Evolutionary conservation across 2,797 vertebrate genomes (phyloP).

Genomic region (Poecilia wingei): DNA sequence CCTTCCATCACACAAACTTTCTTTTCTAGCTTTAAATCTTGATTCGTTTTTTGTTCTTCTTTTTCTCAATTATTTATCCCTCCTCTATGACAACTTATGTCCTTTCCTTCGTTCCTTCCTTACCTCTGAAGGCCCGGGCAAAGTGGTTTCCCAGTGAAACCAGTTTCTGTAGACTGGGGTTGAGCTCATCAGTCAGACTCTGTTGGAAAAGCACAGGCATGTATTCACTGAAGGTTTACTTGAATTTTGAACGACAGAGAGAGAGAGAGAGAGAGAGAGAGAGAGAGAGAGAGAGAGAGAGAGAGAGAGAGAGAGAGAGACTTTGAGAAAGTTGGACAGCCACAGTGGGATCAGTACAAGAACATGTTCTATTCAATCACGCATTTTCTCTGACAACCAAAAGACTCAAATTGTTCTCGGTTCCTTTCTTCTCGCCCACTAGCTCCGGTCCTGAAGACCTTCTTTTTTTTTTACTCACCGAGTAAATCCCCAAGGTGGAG

Average conservation of each 20-base stretch:
- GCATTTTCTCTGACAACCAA: constrained; percentile 5
- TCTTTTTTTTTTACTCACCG: constrained; percentile 63
- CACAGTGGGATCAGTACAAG: constrained; percentile 27
- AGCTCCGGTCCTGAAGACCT: not conserved
- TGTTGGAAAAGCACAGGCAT: constrained; percentile 59
- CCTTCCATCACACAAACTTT: not conserved
- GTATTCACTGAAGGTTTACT: constrained; percentile 7
- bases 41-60: not conserved
- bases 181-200: constrained; percentile 93
- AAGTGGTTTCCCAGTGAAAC: constrained; percentile 91
- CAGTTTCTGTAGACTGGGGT: constrained; percentile 90
- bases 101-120: not conserved
- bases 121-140: constrained; percentile 88
- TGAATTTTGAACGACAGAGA: constrained; percentile 10
- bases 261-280: not conserved
- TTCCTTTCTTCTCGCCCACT: not conserved
- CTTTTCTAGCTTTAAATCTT: not conserved
- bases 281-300: constrained; percentile 1
- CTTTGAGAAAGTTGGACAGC: constrained; percentile 9
- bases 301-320: not conserved
- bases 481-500: constrained; percentile 80
- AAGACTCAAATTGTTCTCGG: constrained; percentile 1
- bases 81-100: not conserved
- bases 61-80: not conserved
- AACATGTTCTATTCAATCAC: constrained; percentile 25